Base-by-base conservation (phyloP, 1,140 invertebrate genomes). In the Akabosia matsudoensis region DNA sequence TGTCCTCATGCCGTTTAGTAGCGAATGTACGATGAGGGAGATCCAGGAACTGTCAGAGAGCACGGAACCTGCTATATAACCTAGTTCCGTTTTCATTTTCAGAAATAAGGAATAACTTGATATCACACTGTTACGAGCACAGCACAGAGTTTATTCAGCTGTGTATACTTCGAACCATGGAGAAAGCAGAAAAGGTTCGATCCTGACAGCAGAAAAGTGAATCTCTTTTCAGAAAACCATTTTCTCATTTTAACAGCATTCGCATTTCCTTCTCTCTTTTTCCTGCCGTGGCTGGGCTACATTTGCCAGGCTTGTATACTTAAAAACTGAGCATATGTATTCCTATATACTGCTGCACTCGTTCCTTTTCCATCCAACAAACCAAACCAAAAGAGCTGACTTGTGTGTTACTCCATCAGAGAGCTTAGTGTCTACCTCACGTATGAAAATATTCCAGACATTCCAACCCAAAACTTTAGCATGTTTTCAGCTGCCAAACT, bases 211-310 rank as follows among this genome's bases (percentile, higher is more conserved):
- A 67, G 61, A 28, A 67, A 67, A 67, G 61, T 67, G 61, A 67
- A 67, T 67, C 61, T 67, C 61, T 67, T 67, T 30, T 67, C 26
- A 30, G 61, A 67, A 67, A 67, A 67, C 26, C 61, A 67, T 67
- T 67, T 67, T 67, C 61, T n/a, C 61, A 30, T 67, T 31, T 30
- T 30, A 67, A 67, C 61, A 67, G 31, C 61, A 67, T 67, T 67
- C 30, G 13, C 61, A 67, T 67, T 67, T 67, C 31, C 61, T 67
- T 67, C 30, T 67, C n/a, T 24, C 61, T 4, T 16, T 67, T 4
- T 67, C 3, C 61, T 67, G 54, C 54, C 14, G 54, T 22, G 13
- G 54, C 24, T 14, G 14, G 13, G 54, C 24, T 14, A 7, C 24
- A 7, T 22, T 22, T 61, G 14, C 24, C n/a, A 16, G 14, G 14